Conservation (phyloP, 2,113 vertebrate species). For the Jaculus jaculus region DNA sequence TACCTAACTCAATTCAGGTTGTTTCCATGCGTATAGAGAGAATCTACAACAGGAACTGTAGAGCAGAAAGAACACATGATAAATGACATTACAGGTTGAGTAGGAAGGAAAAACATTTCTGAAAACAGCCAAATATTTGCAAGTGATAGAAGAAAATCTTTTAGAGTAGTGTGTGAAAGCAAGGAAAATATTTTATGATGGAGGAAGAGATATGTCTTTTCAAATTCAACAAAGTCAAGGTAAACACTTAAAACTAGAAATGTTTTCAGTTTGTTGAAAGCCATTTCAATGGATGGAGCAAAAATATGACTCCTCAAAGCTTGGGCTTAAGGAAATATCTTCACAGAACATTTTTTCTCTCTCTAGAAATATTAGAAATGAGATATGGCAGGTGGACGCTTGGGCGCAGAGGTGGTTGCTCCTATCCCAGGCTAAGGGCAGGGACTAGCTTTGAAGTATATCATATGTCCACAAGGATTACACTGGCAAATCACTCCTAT, state of each 20-base stretch:
- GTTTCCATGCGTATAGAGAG: neutral
- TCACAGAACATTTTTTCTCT: neutral
- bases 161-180: neutral
- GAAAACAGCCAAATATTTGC: neutral
- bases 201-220: neutral
- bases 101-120: neutral
- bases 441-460: too few species aligned
- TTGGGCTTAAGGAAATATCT: neutral
- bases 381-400: too few species aligned
- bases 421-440: too few species aligned
- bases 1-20: neutral
- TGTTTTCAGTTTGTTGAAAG: neutral
- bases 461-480: too few species aligned
- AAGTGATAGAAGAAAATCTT: neutral
- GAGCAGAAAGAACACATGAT: neutral
- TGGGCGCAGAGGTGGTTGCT: too few species aligned
- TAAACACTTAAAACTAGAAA: neutral
- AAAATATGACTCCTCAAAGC: neutral
- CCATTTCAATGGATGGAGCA: neutral
- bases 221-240: neutral
- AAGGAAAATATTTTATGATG: neutral
- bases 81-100: neutral
- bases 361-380: too few species aligned
- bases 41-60: neutral
- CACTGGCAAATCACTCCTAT: too few species aligned